phyloP scores from a whole-genome alignment of 2,888 invertebrate species.

The Isoperla grammatica region DNA sequence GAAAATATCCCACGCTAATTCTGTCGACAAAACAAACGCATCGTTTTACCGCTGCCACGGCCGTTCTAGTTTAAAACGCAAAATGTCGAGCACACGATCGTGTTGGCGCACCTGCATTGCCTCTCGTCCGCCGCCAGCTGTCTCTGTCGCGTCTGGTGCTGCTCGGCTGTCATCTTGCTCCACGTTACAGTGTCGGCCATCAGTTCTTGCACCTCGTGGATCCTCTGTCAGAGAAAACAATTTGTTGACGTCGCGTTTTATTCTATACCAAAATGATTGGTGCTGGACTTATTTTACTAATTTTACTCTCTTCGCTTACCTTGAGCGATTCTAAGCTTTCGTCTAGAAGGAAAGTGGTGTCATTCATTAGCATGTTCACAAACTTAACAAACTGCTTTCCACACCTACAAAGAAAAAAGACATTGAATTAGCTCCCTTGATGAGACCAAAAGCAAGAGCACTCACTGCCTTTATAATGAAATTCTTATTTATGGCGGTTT shows the following conservation, averaged over 20 bases:
- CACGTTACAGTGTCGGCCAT: slow-evolving; percentile 66
- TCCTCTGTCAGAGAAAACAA: slow-evolving; percentile 40
- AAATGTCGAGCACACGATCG: too few relatives aligned
- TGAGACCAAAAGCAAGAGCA: too few relatives aligned
- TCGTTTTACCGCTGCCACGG: neutral
- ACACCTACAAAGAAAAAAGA: slow-evolving; percentile 47
- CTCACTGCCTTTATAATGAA: too few relatives aligned
- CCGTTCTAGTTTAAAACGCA: neutral
- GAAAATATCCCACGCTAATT: too few relatives aligned
- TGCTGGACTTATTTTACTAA: too few relatives aligned
- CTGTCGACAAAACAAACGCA: neutral
- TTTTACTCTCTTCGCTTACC: slow-evolving; percentile 32
- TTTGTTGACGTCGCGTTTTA: too few relatives aligned
- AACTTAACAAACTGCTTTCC: slow-evolving; percentile 94
- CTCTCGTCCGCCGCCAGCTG: slow-evolving; percentile 78
- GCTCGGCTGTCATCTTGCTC: slow-evolving; percentile 59
- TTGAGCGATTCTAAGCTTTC: slow-evolving; percentile 88
- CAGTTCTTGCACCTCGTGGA: slow-evolving; percentile 73
- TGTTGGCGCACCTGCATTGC: slow-evolving; percentile 70
- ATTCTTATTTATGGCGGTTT: too few relatives aligned
- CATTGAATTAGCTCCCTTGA: too few relatives aligned
- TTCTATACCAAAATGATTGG: too few relatives aligned
- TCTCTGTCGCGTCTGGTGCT: slow-evolving; percentile 69
- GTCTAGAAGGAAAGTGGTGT: slow-evolving; percentile 93
- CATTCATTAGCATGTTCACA: slow-evolving; percentile 97